Base-by-base conservation (phyloP, 2,888 invertebrate genomes). In the Octodonta nipae region DNA sequence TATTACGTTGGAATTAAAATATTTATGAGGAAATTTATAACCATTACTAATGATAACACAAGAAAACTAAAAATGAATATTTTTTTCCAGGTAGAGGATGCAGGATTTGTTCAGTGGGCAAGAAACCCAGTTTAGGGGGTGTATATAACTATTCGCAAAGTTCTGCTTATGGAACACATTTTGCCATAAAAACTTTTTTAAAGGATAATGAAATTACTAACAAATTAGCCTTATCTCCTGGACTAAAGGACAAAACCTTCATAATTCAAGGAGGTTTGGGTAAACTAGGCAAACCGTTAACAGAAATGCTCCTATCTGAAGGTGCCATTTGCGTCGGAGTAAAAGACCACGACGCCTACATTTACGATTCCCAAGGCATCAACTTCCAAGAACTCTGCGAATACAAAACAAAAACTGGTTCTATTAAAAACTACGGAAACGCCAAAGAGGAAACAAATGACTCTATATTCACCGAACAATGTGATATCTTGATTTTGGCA, bases 221-320 rank as follows among this genome's bases (percentile, higher is more conserved):
- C n/a, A n/a, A n/a, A n/a, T n/a, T n/a, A n/a, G n/a, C n/a, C n/a
- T n/a, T n/a, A n/a, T n/a, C n/a, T 5, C 32, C 34, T 20, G 52
- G 52, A 22, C 36, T 58, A 17, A 37, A 42, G 13, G 46, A 49
- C 13, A 60, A 60, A 47, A 57, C 50, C 1, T 61, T 56, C 42
- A 56, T 60, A n/a, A 43, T 57, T 11, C 53, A 56, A 45, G 55
- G 53, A 36, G 59, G 60, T 20, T 38, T 60, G 22, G 60, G 58
- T n/a, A 55, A 51, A 42, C 36, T 56, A 2, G 60, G 60, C 3
- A 35, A 33, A 5, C 40, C 45, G 28, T 41, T 59, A 16, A 53
- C 49, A 4, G 32, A 43, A 15, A 37, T 43, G 30, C 37, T 62
- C 28, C 32, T 45, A 8, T 37, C 45, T 22, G 43, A 42, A 8